Evolutionary conservation across 2,113 vertebrate species (phyloP).

Genomic region (Lepus timidus): DNA sequence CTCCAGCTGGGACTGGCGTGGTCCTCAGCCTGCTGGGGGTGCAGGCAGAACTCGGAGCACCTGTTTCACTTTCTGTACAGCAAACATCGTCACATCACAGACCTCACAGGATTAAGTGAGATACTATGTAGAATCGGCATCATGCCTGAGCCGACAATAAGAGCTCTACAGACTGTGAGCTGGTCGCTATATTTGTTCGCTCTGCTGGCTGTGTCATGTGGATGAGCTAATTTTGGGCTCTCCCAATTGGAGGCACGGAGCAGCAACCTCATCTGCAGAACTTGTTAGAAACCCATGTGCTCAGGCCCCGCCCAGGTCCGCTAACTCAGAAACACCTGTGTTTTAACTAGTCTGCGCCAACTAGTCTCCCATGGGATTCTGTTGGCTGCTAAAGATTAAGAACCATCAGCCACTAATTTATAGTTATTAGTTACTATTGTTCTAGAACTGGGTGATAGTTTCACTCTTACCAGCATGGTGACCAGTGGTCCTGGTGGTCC

Average conservation of each 20-base stretch:
- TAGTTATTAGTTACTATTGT: neutral
- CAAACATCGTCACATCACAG: neutral
- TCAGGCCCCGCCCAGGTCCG: neutral
- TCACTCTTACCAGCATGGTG: neutral
- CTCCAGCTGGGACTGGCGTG: neutral
- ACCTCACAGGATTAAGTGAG: neutral
- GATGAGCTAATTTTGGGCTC: neutral
- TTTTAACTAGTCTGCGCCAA: neutral
- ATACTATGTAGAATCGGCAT: too few species aligned
- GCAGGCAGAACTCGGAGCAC: neutral
- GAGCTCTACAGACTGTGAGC: rapidly evolving
- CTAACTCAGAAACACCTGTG: neutral
- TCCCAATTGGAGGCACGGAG: neutral
- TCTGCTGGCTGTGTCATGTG: neutral
- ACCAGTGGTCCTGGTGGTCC: neutral
- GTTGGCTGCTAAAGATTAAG: neutral
- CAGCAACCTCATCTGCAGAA: neutral
- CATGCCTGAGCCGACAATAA: neutral
- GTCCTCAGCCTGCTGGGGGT: rapidly evolving
- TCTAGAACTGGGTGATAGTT: neutral
- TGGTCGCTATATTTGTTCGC: too few species aligned
- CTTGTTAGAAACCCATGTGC: neutral
- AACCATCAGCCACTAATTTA: neutral
- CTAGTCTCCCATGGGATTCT: neutral
- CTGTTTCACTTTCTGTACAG: neutral